These are phyloP conservation scores for Zosterops borbonicus DNA, from an alignment of 2,113 vertebrate genomes.

Conservation along the genomic window DNA sequence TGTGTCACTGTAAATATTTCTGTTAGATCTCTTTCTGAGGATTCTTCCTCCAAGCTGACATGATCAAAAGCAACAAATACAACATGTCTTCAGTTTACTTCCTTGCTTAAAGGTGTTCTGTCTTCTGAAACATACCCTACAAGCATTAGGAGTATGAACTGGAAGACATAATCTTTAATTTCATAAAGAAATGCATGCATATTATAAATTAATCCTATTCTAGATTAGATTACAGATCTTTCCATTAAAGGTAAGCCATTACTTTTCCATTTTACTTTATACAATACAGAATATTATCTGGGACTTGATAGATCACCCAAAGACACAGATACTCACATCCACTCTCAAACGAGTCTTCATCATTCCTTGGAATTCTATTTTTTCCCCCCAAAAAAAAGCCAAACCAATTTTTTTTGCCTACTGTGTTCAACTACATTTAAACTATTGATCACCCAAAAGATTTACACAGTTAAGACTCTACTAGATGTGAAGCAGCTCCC, in stretches of 20 bases:
- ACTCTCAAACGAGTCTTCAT: neutral
- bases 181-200: neutral
- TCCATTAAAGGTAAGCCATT: neutral
- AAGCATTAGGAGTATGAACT: neutral
- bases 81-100: neutral
- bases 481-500: neutral
- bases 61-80: neutral
- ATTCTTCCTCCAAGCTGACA: constrained; percentile 8
- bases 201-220: neutral
- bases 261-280: neutral
- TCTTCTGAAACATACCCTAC: neutral
- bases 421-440: neutral
- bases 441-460: neutral
- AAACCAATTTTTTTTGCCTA: neutral
- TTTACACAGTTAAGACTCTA: neutral
- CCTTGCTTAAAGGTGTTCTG: neutral
- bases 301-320: neutral
- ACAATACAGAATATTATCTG: neutral
- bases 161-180: neutral
- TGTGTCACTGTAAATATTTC: neutral
- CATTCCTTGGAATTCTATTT: neutral
- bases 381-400: neutral
- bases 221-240: neutral
- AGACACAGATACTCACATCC: neutral
- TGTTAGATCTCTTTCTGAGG: neutral